A percentile compares a stretch with the other conserved stretches of the same genome.
Evolutionary conservation across 2,888 invertebrate genomes (phyloP).

Genomic region (Campaea margaritaria): DNA sequence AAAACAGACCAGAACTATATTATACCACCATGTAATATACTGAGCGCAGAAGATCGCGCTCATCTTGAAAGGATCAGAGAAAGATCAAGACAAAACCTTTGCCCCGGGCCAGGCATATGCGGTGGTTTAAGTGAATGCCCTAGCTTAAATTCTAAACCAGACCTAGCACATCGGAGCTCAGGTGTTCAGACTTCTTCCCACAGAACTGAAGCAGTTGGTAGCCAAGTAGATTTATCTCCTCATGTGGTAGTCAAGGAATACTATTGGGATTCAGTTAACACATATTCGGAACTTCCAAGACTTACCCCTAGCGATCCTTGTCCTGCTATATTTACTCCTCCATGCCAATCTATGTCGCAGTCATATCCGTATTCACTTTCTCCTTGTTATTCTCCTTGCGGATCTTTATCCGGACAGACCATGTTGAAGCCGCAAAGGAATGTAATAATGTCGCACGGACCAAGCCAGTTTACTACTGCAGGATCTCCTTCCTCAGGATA

Average conservation of each 20-base stretch:
- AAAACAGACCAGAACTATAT: background rate
- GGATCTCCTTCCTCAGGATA: background rate
- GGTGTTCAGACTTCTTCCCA: conserved; percentile 14
- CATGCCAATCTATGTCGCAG: conserved; percentile 8
- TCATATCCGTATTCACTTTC: background rate
- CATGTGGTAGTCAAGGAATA: conserved; percentile 59
- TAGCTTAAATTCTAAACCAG: background rate
- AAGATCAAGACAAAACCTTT: conserved; percentile 33
- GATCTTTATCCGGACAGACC: background rate
- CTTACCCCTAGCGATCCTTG: background rate
- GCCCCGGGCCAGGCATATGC: no score
- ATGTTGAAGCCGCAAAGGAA: background rate
- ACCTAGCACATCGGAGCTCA: conserved; percentile 17
- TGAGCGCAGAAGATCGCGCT: conserved; percentile 53
- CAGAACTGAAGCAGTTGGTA: conserved; percentile 26
- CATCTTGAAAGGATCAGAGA: conserved; percentile 54
- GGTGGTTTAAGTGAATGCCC: no score
- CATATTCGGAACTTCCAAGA: background rate
- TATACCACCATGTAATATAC: conserved; percentile 45
- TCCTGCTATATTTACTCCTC: background rate
- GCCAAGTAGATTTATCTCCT: conserved; percentile 43
- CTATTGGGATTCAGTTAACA: conserved; percentile 52
- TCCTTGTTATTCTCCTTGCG: background rate
- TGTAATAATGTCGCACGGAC: background rate
- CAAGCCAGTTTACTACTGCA: background rate